Conservation (phyloP, 2,113 vertebrate species). For the Hippocampus abdominalis region DNA sequence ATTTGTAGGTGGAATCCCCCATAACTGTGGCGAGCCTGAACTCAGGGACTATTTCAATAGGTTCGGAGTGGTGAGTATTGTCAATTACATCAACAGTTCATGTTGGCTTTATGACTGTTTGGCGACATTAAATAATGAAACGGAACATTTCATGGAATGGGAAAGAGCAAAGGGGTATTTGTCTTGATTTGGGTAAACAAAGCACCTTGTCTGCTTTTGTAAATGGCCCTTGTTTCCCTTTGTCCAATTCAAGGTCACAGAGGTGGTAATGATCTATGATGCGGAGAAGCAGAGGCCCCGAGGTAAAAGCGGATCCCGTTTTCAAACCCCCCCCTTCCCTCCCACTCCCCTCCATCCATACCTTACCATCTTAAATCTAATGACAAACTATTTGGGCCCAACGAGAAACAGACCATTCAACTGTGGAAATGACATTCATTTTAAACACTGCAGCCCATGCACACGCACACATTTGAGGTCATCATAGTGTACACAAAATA, state of each 20-base stretch:
- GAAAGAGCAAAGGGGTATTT: conserved; percentile 19
- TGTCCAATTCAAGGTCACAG: conserved; percentile 89
- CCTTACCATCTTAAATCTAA: conserved; percentile 81
- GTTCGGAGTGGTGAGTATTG: conserved; percentile 97
- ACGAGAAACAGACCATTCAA: conserved; percentile 54
- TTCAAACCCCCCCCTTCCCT: conserved; percentile 65
- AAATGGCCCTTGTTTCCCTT: conserved; percentile 61
- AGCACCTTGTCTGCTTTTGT: conserved; percentile 36
- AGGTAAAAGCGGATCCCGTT: conserved; percentile 97
- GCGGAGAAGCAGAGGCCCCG: conserved; percentile 99
- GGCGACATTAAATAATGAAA: conserved; percentile 16
- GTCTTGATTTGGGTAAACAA: conserved; percentile 25
- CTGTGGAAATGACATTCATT: conserved; percentile 10
- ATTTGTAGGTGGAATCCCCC: conserved; percentile 99
- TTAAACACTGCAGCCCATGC: conserved; percentile 14
- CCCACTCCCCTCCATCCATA: conserved; percentile 53
- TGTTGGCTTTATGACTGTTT: conserved; percentile 34
- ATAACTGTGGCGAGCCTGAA: conserved; percentile 99
- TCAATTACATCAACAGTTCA: conserved; percentile 24
- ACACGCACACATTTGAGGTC: background rate
- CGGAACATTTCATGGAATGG: background rate
- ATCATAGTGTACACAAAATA: background rate
- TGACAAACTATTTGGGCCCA: conserved; percentile 90
- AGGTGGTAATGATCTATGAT: conserved; percentile 99
- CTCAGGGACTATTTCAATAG: conserved; percentile 99